A percentile compares a stretch with the other conserved stretches of the same genome.
These are phyloP conservation scores for Nebria ingens DNA, from an alignment of 1,140 invertebrate genomes.

Conservation along the genomic window DNA sequence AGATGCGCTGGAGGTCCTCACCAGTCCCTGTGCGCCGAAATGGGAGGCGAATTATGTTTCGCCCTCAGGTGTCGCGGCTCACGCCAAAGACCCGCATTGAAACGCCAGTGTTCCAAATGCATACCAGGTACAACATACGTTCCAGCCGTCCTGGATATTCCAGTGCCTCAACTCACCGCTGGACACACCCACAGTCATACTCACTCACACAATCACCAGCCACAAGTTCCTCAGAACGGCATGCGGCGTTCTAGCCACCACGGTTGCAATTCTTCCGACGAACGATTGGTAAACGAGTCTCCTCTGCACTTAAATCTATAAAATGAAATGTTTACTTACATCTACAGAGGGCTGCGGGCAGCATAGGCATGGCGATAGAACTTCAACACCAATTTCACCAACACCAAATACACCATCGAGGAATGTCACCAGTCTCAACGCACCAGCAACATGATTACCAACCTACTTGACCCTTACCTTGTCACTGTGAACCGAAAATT, in stretches of 20 bases:
- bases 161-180: constrained; percentile 25
- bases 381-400: constrained; percentile 15
- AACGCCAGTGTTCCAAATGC: constrained; percentile 57
- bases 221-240: constrained; percentile 15
- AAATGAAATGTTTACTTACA: not conserved
- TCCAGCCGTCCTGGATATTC: constrained; percentile 27
- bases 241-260: not conserved
- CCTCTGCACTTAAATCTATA: not conserved
- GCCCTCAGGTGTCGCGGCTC: constrained; percentile 62
- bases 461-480: not conserved
- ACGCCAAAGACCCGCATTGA: constrained; percentile 48
- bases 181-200: constrained; percentile 21
- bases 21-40: constrained; percentile 71
- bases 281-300: not conserved
- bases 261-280: not conserved
- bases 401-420: constrained; percentile 6
- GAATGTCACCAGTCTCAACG: constrained; percentile 1
- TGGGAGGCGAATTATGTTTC: constrained; percentile 69
- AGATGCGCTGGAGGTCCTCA: constrained; percentile 31
- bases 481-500: too few relatives aligned
- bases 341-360: constrained; percentile 11
- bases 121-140: constrained; percentile 31
- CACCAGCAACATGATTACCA: constrained; percentile 12
- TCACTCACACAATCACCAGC: constrained; percentile 19
- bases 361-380: constrained; percentile 13